These are phyloP conservation scores for Papilio gigon DNA, from an alignment of 2,888 invertebrate species.

Conservation along the genomic window DNA sequence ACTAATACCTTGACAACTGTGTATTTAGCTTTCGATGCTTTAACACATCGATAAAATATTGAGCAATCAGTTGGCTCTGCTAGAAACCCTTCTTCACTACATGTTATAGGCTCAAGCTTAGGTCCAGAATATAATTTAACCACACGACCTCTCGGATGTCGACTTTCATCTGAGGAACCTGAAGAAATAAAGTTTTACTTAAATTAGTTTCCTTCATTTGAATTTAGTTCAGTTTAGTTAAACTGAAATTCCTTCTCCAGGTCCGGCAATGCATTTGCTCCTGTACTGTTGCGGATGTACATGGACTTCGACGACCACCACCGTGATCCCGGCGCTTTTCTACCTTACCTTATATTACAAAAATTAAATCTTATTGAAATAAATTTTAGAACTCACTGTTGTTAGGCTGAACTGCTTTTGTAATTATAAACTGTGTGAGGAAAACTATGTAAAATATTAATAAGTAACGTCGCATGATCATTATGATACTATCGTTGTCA, in stretches of 20 bases:
- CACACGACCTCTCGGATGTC: constrained; percentile 57
- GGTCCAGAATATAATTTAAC: constrained; percentile 69
- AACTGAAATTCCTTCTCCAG: no score
- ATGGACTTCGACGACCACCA: no score
- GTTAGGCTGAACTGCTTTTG: constrained; percentile 16
- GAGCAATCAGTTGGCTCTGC: constrained; percentile 87
- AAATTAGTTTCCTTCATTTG: no score
- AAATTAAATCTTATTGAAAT: background rate
- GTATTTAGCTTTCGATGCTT: constrained; percentile 80
- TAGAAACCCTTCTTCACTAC: constrained; percentile 87
- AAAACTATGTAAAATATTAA: constrained; percentile 25
- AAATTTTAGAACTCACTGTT: constrained; percentile 26
- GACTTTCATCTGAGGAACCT: constrained; percentile 35
- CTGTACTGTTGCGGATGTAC: no score
- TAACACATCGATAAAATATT: constrained; percentile 89
- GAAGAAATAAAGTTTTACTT: constrained; percentile 44
- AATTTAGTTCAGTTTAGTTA: no score
- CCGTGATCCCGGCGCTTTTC: constrained; percentile 44
- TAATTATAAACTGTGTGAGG: constrained; percentile 6
- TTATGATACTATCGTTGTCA: background rate
- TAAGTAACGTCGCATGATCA: constrained; percentile 19
- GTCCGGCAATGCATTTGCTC: constrained; percentile 72
- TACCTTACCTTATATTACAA: constrained; percentile 8
- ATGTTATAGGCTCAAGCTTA: constrained; percentile 75
- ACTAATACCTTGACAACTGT: constrained; percentile 80